A percentile compares a stretch with the other conserved stretches of the same genome.
Evolutionary conservation across 2,888 invertebrate genomes (phyloP).

Genomic region (Lasioglossum vierecki): DNA sequence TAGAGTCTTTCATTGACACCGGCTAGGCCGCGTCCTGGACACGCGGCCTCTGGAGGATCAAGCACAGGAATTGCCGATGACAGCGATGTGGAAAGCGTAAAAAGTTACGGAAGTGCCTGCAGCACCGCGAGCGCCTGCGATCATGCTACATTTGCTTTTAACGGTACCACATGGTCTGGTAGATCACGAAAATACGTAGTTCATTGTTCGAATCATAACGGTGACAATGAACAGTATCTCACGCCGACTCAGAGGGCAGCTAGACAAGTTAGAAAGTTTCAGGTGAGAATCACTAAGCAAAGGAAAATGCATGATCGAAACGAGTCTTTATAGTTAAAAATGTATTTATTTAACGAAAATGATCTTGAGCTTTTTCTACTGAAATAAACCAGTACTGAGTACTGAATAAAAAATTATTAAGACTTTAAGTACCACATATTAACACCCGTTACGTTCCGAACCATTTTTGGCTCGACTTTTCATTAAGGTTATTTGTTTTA

Average conservation of each 20-base stretch:
- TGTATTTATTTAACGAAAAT: background rate
- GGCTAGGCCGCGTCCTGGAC: conserved; percentile 82
- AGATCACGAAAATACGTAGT: conserved; percentile 89
- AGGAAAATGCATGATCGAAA: background rate
- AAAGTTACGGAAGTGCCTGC: conserved; percentile 90
- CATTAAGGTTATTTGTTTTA: background rate
- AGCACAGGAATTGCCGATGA: conserved; percentile 84
- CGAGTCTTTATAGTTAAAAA: background rate
- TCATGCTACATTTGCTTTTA: conserved; percentile 91
- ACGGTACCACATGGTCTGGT: conserved; percentile 86
- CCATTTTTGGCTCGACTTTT: background rate
- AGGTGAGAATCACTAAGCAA: conserved; percentile 76
- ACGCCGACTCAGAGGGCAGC: conserved; percentile 95
- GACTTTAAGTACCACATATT: background rate
- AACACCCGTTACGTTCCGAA: background rate
- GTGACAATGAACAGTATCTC: conserved; percentile 92
- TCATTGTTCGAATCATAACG: conserved; percentile 92
- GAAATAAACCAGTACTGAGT: background rate
- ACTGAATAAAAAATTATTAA: background rate
- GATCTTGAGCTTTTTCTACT: background rate
- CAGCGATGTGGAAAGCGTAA: conserved; percentile 90
- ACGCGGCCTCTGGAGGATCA: conserved; percentile 71
- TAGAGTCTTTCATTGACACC: conserved; percentile 82
- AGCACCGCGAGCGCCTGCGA: conserved; percentile 93
- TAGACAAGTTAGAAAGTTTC: conserved; percentile 90